Evolutionary conservation across 1,140 invertebrate genomes (phyloP).

Genomic region (Elymnias hypermnestra): DNA sequence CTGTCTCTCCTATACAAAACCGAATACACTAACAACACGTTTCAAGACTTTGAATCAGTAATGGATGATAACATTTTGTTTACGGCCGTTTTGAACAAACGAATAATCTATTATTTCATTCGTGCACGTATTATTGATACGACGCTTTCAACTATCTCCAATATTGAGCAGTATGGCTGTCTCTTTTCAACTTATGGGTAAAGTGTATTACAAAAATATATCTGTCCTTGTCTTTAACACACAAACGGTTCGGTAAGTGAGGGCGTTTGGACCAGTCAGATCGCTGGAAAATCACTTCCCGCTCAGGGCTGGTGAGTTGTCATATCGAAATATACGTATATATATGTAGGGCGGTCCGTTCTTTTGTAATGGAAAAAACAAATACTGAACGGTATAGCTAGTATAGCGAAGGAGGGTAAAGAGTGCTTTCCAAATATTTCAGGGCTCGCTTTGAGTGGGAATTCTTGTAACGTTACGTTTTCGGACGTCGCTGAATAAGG

Average conservation of each 20-base stretch:
- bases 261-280: slow-evolving; percentile 46
- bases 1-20: slow-evolving; percentile 22
- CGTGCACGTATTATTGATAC: slow-evolving; percentile 74
- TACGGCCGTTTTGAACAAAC: slow-evolving; percentile 73
- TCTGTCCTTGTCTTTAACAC: slow-evolving; percentile 31
- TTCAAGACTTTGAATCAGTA: slow-evolving; percentile 42
- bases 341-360: slow-evolving; percentile 56
- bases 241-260: slow-evolving; percentile 33
- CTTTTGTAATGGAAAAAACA: slow-evolving; percentile 72
- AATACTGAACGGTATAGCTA: slow-evolving; percentile 40
- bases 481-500: slow-evolving; percentile 69
- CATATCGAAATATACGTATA: slow-evolving; percentile 69
- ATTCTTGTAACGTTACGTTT: slow-evolving; percentile 66
- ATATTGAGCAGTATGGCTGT: slow-evolving; percentile 47
- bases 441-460: slow-evolving; percentile 55
- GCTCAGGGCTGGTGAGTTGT: slow-evolving; percentile 35
- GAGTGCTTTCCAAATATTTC: slow-evolving; percentile 60
- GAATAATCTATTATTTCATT: slow-evolving; percentile 76
- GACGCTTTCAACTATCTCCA: slow-evolving; percentile 55
- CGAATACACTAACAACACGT: slow-evolving; percentile 13
- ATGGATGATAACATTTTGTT: slow-evolving; percentile 73
- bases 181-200: slow-evolving; percentile 27
- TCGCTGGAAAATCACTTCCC: slow-evolving; percentile 55
- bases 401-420: slow-evolving; percentile 39
- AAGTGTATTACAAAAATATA: not conserved